A percentile compares a stretch with the other conserved stretches of the same genome.
These are phyloP conservation scores for Leucoptera coffeella DNA, from an alignment of 2,888 invertebrate species.

Conservation along the genomic window DNA sequence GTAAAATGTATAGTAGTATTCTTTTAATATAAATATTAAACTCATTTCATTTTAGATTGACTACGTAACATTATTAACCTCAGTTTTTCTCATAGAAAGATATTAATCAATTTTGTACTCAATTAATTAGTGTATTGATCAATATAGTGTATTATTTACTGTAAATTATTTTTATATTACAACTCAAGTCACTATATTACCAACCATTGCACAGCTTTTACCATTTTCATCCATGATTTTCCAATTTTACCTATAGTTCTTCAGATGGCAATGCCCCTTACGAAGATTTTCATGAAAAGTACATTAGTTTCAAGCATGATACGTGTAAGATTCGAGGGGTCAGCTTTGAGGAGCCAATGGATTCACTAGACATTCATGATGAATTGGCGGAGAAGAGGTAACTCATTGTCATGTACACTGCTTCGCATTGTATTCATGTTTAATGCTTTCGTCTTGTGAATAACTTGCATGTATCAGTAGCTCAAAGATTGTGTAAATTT, in stretches of 20 bases:
- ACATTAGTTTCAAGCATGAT: conserved; percentile 65
- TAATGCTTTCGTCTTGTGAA: too few species aligned
- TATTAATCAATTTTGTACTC: too few species aligned
- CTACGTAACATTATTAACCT: too few species aligned
- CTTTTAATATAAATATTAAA: too few species aligned
- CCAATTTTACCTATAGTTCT: conserved; percentile 30
- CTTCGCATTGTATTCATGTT: too few species aligned
- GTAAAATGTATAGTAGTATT: too few species aligned
- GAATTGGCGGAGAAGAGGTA: conserved; percentile 26
- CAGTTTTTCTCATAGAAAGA: background rate
- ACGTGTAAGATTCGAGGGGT: conserved; percentile 70
- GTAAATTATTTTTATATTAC: conserved; percentile 44
- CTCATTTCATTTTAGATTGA: too few species aligned
- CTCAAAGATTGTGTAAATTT: too few species aligned
- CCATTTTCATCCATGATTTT: background rate
- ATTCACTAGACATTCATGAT: conserved; percentile 5
- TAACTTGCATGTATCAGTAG: too few species aligned
- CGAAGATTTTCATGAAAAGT: conserved; percentile 77
- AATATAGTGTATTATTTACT: conserved; percentile 12
- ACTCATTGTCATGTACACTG: conserved; percentile 14
- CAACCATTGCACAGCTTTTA: conserved; percentile 40
- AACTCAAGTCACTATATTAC: conserved; percentile 32
- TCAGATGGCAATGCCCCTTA: conserved; percentile 53
- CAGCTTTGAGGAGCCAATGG: conserved; percentile 59
- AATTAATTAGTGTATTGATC: too few species aligned